Percentiles rank a stretch among this genome's conserved stretches.
Evolutionary conservation across 2,113 vertebrate species (phyloP).

Genomic region (Cnemophilus loriae): DNA sequence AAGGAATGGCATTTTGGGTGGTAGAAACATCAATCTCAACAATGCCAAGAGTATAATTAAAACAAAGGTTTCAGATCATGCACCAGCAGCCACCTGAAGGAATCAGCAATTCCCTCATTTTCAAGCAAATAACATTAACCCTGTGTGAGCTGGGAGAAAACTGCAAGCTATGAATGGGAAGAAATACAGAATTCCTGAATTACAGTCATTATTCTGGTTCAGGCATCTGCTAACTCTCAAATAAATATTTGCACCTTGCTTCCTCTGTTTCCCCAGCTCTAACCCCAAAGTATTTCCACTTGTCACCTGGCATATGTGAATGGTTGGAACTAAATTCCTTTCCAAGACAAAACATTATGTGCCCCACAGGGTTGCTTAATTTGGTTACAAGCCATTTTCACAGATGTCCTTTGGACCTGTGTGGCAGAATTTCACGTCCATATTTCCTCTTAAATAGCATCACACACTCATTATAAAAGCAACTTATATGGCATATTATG

Average conservation of each 20-base stretch:
- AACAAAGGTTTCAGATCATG: not conserved
- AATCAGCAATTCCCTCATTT: not conserved
- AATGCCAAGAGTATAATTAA: not conserved
- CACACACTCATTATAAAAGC: not conserved
- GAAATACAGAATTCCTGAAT: not conserved
- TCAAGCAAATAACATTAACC: not conserved
- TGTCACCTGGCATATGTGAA: not conserved
- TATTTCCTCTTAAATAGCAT: not conserved
- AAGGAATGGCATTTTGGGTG: not conserved
- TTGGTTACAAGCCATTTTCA: not conserved
- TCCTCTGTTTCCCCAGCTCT: not conserved
- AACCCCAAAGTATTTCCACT: not conserved
- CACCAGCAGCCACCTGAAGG: not conserved
- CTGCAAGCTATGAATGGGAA: not conserved
- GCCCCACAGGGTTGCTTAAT: not conserved
- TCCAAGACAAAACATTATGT: not conserved
- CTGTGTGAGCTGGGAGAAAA: not conserved
- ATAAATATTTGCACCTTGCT: not conserved
- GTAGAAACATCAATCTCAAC: not conserved
- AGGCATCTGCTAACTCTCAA: not conserved
- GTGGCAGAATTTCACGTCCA: not conserved
- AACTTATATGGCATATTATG: not conserved
- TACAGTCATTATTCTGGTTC: not conserved
- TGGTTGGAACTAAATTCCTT: not conserved
- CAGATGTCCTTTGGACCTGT: not conserved